Percentiles rank a stretch among this genome's conserved stretches.
phyloP scores from a whole-genome alignment of 2,797 vertebrate genomes.

The Alosa sapidissima region DNA sequence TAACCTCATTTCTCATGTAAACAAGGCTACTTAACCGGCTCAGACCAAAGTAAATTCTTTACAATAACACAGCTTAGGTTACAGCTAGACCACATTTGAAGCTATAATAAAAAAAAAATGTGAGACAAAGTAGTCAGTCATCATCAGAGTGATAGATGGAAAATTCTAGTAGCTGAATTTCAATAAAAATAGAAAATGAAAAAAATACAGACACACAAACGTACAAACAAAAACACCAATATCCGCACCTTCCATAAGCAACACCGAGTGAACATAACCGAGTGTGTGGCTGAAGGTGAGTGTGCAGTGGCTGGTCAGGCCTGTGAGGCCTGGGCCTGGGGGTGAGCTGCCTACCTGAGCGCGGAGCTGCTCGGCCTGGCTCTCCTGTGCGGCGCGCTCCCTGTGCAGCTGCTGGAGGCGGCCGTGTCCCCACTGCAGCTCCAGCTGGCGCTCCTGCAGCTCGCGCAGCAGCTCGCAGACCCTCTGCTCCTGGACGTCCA shows the following conservation, averaged over 20 bases:
- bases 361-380: conserved; percentile 65
- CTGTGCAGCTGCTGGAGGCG: conserved; percentile 65
- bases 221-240: background rate
- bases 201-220: background rate
- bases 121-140: background rate
- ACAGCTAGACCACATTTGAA: background rate
- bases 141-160: background rate
- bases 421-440: conserved; percentile 75
- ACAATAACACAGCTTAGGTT: background rate
- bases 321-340: conserved; percentile 59
- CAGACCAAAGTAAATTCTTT: background rate
- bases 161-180: background rate
- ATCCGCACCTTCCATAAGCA: background rate
- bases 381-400: conserved; percentile 63
- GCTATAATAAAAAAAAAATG: background rate
- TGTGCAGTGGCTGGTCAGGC: conserved; percentile 55
- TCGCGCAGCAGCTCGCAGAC: conserved; percentile 84
- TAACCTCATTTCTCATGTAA: conserved; percentile 11
- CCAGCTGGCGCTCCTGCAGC: conserved; percentile 78
- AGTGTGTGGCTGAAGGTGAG: conserved; percentile 20
- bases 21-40: background rate
- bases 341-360: conserved; percentile 74
- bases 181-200: background rate
- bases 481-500: conserved; percentile 88
- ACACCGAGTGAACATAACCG: background rate